phyloP scores from a whole-genome alignment of 2,888 invertebrate genomes.

The Drosophila borborema region DNA sequence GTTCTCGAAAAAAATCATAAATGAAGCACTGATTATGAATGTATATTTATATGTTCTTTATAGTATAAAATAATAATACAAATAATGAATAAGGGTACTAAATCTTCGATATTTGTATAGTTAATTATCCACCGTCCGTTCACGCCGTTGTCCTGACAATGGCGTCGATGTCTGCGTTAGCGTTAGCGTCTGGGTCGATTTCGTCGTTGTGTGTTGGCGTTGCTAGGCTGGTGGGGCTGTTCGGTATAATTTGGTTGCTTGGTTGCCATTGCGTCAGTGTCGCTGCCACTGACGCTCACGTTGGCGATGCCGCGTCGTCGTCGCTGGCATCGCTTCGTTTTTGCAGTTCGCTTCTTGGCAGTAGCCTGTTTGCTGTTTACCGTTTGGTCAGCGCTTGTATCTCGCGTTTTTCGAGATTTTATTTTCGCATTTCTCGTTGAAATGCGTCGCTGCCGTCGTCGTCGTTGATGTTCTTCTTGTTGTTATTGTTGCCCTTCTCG shows the following conservation, averaged over 20 bases:
- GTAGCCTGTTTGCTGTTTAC: slow-evolving; percentile 75
- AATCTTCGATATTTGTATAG: slow-evolving; percentile 9
- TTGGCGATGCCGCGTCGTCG: slow-evolving; percentile 20
- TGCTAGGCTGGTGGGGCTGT: slow-evolving; percentile 42
- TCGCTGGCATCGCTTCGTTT: slow-evolving; percentile 57
- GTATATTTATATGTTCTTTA: background rate
- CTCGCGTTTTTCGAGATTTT: slow-evolving; percentile 43
- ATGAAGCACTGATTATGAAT: background rate
- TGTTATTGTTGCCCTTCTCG: background rate
- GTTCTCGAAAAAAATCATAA: background rate
- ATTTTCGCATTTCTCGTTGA: slow-evolving; percentile 32
- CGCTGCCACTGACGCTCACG: slow-evolving; percentile 32
- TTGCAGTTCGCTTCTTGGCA: slow-evolving; percentile 70
- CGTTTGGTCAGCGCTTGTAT: slow-evolving; percentile 62
- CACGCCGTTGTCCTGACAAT: slow-evolving; percentile 67
- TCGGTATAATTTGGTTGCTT: slow-evolving; percentile 41
- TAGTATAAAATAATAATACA: background rate
- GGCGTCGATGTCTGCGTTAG: slow-evolving; percentile 9
- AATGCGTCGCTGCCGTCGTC: background rate
- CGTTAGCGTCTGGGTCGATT: slow-evolving; percentile 2
- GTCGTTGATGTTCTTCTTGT: slow-evolving; percentile 4
- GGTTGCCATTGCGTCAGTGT: slow-evolving; percentile 58
- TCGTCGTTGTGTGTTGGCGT: slow-evolving; percentile 44
- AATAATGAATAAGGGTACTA: slow-evolving; percentile 10
- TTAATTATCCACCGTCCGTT: slow-evolving; percentile 33